Percentiles rank a stretch among this genome's conserved stretches.
phyloP scores from a whole-genome alignment of 2,113 vertebrate species.

The Amazona vittata region DNA sequence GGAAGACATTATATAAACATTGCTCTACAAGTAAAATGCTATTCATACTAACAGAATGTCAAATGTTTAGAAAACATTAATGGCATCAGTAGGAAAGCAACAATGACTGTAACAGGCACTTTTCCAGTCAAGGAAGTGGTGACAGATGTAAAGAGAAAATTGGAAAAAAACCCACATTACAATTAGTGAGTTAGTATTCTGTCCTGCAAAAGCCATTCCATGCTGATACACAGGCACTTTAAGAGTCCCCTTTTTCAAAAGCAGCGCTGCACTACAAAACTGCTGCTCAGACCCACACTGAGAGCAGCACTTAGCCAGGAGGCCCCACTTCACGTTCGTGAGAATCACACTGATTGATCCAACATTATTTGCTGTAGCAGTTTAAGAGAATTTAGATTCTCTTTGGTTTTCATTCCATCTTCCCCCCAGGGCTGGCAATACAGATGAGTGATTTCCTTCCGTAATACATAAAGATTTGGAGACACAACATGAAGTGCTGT shows the following conservation, averaged over 20 bases:
- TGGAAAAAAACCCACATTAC: neutral
- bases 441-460: neutral
- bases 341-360: neutral
- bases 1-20: neutral
- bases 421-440: neutral
- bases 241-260: neutral
- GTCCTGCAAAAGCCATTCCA: neutral
- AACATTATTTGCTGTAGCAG: neutral
- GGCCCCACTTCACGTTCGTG: neutral
- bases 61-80: neutral
- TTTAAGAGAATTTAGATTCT: slow-evolving; percentile 6
- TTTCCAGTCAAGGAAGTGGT: neutral
- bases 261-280: neutral
- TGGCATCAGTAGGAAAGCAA: neutral
- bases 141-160: neutral
- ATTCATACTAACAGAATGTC: neutral
- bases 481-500: neutral
- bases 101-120: neutral
- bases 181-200: neutral
- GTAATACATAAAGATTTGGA: neutral
- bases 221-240: neutral
- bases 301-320: neutral
- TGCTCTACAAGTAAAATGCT: neutral
- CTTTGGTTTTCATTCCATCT: neutral
- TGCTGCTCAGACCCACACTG: neutral